Percentiles rank a stretch among this genome's conserved stretches.
phyloP scores from a whole-genome alignment of 2,113 vertebrate species.

The Numenius arquata region DNA sequence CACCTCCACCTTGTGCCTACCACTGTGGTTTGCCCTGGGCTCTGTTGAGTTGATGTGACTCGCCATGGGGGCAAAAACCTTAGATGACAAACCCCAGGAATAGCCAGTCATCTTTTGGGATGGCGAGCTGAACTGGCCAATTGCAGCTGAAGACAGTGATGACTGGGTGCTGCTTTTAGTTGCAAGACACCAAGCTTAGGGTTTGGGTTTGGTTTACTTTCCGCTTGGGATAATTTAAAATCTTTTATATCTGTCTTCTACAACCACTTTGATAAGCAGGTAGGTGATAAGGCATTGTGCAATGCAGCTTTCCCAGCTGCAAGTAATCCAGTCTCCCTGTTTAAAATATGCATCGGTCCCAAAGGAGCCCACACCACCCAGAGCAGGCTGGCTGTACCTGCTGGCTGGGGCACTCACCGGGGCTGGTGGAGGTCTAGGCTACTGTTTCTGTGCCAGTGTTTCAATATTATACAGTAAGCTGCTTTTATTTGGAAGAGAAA shows the following conservation, averaged over 20 bases:
- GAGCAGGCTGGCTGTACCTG: neutral
- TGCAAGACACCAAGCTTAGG: neutral
- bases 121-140: neutral
- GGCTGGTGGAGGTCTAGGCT: neutral
- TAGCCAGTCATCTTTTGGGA: neutral
- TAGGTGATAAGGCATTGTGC: neutral
- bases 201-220: neutral
- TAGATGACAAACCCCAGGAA: neutral
- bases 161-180: neutral
- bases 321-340: neutral
- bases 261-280: neutral
- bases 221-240: neutral
- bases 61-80: accelerated
- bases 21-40: neutral
- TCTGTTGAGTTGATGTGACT: neutral
- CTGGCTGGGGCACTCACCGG: neutral
- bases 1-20: neutral
- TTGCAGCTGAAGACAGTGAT: neutral
- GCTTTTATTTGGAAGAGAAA: neutral
- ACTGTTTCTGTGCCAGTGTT: neutral
- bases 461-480: neutral
- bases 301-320: neutral
- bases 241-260: neutral
- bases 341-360: neutral
- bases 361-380: neutral